A percentile compares a stretch with the other conserved stretches of the same genome.
Conservation (phyloP, 1,140 invertebrate species). For the Trichomalopsis sarcophagae region DNA sequence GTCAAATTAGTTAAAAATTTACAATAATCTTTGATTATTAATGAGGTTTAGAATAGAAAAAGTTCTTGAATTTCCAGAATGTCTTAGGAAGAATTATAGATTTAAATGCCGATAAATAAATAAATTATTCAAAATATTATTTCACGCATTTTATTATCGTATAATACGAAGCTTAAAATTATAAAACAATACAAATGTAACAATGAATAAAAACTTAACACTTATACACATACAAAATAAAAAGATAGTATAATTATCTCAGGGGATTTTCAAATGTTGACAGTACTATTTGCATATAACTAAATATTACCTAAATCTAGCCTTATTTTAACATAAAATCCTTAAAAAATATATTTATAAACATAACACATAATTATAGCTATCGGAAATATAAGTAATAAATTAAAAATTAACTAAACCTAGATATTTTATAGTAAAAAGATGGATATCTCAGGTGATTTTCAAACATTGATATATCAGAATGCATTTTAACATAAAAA, state of each 20-base stretch:
- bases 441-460: constrained; percentile 5
- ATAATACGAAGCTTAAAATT: neutral
- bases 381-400: neutral
- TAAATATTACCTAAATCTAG: neutral
- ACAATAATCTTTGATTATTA: too few relatives aligned
- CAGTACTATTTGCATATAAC: neutral
- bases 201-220: neutral
- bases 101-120: too few relatives aligned
- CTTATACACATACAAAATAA: neutral
- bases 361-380: neutral
- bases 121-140: too few relatives aligned
- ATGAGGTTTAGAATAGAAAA: too few relatives aligned
- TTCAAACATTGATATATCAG: constrained; percentile 11
- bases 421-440: neutral
- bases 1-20: too few relatives aligned
- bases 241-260: constrained; percentile 12
- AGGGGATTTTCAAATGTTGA: constrained; percentile 35
- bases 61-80: too few relatives aligned
- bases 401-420: neutral
- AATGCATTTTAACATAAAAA: neutral
- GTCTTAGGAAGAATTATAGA: too few relatives aligned
- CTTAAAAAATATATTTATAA: neutral
- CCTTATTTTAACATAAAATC: neutral
- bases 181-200: neutral
- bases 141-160: neutral